Base-by-base conservation (phyloP, 2,888 invertebrate species). In the Folsomia manolachei region DNA sequence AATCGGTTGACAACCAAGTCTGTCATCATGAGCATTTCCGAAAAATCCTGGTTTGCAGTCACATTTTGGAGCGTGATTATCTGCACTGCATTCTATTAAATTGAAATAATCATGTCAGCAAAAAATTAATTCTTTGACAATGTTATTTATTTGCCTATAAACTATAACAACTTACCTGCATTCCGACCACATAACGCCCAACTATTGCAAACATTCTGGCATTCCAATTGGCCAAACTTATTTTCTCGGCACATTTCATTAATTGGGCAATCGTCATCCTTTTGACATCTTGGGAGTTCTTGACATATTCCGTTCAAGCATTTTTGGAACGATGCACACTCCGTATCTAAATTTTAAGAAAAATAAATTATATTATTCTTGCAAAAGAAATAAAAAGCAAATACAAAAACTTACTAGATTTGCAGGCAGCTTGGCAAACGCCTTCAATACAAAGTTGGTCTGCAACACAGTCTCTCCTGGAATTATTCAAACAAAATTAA, bases 371-470 rank as follows among this genome's bases (percentile, higher is more conserved):
- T n/a, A n/a, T n/a, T n/a, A n/a, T n/a, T n/a, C n/a, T n/a, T n/a
- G n/a, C n/a, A n/a, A n/a, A n/a, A n/a, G n/a, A n/a, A n/a, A n/a
- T 51, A 51, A 51, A 51, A 11, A 51, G 51, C 18, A 51, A 18
- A 51, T 51, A 51, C 9, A 51, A 7, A 21, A 19, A 18, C 56
- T 14, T 56, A 56, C 56, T 21, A 11, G 88, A 86, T 81, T 89
- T 88, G 82, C 95, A 95, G 1, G 92, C 92, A 24, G 92, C 89
- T 82, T 93, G 90, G 82, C 95, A 95, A n/a, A 92, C 88, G 14
- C 89, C 90, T 83, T 92, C 90, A 73, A 95, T 90, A 82, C 95
- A 95, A 18, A 93, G 85, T 85, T 95, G 94, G 81, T 93, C 92
- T 19, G 88, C 88, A 70, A 94, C 90, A 82, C 95, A 95, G 80